A percentile compares a stretch with the other conserved stretches of the same genome.
phyloP scores from a whole-genome alignment of 2,888 invertebrate genomes.

The Lordiphosa andalusiaca region DNA sequence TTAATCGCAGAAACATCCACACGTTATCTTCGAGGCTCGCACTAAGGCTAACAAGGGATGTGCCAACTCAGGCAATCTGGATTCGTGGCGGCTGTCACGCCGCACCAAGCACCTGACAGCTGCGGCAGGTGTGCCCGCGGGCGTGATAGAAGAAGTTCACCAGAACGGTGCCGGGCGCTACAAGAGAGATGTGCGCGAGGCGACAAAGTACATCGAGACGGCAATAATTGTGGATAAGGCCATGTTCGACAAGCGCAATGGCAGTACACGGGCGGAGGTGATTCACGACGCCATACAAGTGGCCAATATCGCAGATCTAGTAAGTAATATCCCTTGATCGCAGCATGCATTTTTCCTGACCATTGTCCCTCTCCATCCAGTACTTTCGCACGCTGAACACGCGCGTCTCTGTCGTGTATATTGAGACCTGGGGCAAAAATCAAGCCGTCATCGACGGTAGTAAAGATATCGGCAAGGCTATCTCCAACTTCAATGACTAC shows the following conservation, averaged over 20 bases:
- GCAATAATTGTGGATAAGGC: constrained; percentile 97
- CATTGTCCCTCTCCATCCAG: constrained; percentile 80
- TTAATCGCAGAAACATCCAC: constrained; percentile 92
- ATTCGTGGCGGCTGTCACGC: constrained; percentile 86
- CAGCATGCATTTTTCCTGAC: too few species aligned
- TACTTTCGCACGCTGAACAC: constrained; percentile 97
- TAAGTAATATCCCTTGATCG: constrained; percentile 81
- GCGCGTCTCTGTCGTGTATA: constrained; percentile 95
- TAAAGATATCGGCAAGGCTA: constrained; percentile 92
- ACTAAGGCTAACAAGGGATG: constrained; percentile 95
- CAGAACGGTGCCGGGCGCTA: constrained; percentile 80
- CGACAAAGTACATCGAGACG: constrained; percentile 96
- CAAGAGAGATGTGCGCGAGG: constrained; percentile 91
- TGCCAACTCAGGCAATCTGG: constrained; percentile 89
- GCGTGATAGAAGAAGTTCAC: constrained; percentile 79
- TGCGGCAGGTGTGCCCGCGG: constrained; percentile 54
- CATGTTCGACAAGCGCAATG: constrained; percentile 96
- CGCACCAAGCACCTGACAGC: constrained; percentile 82
- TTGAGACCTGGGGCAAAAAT: constrained; percentile 97
- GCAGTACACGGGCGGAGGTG: constrained; percentile 91
- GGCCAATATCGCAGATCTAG: constrained; percentile 98
- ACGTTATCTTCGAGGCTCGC: constrained; percentile 97
- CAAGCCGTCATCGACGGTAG: constrained; percentile 90
- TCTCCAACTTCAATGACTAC: constrained; percentile 96
- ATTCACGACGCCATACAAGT: constrained; percentile 98